Base-by-base conservation (phyloP, 2,888 invertebrate species). In the Perizoma flavofasciatum region DNA sequence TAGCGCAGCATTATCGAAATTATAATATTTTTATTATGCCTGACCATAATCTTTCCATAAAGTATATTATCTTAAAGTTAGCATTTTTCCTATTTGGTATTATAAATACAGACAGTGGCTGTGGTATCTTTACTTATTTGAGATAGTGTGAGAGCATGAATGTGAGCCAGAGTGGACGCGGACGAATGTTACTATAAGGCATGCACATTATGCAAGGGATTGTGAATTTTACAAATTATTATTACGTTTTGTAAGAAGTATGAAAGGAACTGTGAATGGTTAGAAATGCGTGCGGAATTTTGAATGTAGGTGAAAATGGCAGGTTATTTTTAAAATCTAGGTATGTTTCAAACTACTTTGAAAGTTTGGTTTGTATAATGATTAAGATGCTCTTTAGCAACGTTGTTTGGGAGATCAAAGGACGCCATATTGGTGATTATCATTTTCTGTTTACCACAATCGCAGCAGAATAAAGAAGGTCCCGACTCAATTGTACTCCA, bases 41-140 rank as follows among this genome's bases (percentile, higher is more conserved):
- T 89, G 88, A 82, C 86, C 84, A 80, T 82, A 78, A 82, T 84
- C 80, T 89, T 89, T 88, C 86, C 69, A 68, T 68, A 83, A 83
- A 79, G 84, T 83, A 83, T 88, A 82, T 22, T 22, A 22, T 86
- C 66, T 85, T 78, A 85, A 83, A 83, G 78, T 87, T 79, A 86
- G 89, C 90, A 89, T 91, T 90, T 85, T 89, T 91, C 89, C 90
- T 91, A 91, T 91, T 92, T 86, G 92, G 91, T 91, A 90, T 91
- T 91, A 88, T 90, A 86, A 89, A 90, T 91, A 92, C 91, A 91
- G 90, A 89, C 89, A 89, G 91, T 92, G 92, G 92, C 92, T 92
- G 92, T 92, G 92, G 92, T 92, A 91, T 91, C 85, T 89, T 90
- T 87, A 90, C 89, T 88, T 89, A 88, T 83, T 83, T 88, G 88